A percentile compares a stretch with the other conserved stretches of the same genome.
Conservation (phyloP, 2,113 vertebrate species). For the Mystacornis crossleyi region DNA sequence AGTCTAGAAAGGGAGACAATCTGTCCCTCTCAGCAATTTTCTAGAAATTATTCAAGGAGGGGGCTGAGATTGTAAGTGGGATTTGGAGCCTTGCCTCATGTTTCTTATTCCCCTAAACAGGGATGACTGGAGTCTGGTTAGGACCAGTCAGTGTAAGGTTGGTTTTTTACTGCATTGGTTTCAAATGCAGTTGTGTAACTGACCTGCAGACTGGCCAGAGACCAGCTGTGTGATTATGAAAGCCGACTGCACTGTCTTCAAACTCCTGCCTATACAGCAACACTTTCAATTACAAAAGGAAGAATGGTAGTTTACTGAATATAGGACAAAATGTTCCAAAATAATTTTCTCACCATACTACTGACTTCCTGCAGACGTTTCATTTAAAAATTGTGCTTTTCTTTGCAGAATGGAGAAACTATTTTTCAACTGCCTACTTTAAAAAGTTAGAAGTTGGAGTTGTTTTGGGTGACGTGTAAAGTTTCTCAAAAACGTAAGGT, state of each 20-base stretch:
- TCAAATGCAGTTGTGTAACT: background rate
- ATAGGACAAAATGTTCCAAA: background rate
- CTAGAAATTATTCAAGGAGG: background rate
- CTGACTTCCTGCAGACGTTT: background rate
- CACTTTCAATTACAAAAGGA: background rate
- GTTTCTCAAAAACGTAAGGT: background rate
- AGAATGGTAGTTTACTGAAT: background rate
- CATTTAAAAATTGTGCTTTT: background rate
- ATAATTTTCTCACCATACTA: background rate
- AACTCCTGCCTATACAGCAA: background rate
- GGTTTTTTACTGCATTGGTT: background rate
- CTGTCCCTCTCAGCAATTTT: background rate
- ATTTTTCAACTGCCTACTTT: background rate
- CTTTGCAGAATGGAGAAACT: background rate
- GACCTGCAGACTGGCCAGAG: background rate
- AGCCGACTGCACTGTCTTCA: background rate
- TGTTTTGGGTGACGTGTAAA: background rate
- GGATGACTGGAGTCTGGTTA: background rate
- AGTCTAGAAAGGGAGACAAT: background rate
- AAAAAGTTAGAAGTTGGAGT: background rate
- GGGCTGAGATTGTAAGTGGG: rapidly evolving
- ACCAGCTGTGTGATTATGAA: background rate
- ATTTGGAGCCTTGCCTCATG: background rate
- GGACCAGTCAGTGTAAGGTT: background rate
- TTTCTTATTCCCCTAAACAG: background rate